Evolutionary conservation across 2,797 vertebrate species (phyloP).

Genomic region (Acrocephalus scirpaceus): DNA sequence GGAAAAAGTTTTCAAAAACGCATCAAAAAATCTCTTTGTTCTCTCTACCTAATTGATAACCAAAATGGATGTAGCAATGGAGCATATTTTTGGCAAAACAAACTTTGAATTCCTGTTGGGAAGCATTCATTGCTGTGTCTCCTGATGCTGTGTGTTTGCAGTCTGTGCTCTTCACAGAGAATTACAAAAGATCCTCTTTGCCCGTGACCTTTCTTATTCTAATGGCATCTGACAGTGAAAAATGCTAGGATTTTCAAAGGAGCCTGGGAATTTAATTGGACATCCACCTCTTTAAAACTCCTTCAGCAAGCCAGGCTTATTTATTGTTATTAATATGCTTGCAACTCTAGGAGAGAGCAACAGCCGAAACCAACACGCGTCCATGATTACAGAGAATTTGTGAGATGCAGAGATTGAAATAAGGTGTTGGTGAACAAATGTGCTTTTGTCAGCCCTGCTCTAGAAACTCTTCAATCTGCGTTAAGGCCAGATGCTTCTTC

Average conservation of each 20-base stretch:
- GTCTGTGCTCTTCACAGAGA: neutral
- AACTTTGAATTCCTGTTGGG: neutral
- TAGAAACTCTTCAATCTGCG: neutral
- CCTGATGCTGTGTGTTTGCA: neutral
- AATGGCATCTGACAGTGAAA: slow-evolving; percentile 59
- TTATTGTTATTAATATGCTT: slow-evolving; percentile 40
- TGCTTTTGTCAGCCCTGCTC: neutral
- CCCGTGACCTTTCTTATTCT: slow-evolving; percentile 46
- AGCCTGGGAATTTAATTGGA: slow-evolving; percentile 41
- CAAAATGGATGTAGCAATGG: neutral
- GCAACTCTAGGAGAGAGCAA: neutral
- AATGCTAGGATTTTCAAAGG: slow-evolving; percentile 37
- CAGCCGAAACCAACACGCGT: fast-evolving
- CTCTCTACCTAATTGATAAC: neutral
- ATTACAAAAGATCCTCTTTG: neutral
- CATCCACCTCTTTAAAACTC: slow-evolving; percentile 34
- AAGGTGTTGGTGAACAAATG: neutral
- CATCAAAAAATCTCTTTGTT: fast-evolving
- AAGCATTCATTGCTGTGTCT: fast-evolving
- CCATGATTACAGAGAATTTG: neutral
- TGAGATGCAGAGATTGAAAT: neutral
- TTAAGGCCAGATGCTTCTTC: neutral
- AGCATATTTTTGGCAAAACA: neutral
- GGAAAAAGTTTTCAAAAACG: fast-evolving
- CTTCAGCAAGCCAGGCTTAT: slow-evolving; percentile 4